phyloP scores from a whole-genome alignment of 1,140 invertebrate genomes.

The Sycobia sp. region DNA sequence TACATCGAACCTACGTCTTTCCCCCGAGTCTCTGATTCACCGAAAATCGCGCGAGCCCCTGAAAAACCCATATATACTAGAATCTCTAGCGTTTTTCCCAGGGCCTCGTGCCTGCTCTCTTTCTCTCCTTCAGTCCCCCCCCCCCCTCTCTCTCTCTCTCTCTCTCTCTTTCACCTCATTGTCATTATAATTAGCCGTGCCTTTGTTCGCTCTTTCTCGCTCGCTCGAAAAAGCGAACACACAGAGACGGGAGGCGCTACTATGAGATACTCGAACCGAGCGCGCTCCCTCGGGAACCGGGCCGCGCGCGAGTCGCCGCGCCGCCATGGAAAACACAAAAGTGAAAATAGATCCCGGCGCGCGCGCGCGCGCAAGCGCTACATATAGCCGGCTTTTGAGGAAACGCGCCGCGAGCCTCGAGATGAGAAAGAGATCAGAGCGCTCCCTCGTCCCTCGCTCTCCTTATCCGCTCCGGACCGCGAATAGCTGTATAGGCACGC shows the following conservation, averaged over 20 bases:
- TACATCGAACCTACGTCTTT: too few species aligned
- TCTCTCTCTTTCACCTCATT: too few species aligned
- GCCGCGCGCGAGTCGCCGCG: too few species aligned
- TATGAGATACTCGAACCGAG: slow-evolving; percentile 49
- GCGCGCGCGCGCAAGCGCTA: too few species aligned
- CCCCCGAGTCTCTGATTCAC: too few species aligned
- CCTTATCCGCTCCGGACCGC: neutral
- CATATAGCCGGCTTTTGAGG: too few species aligned
- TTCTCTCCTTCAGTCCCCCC: too few species aligned
- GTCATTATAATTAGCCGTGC: slow-evolving; percentile 60
- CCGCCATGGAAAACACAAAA: slow-evolving; percentile 53
- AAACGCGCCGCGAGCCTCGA: slow-evolving; percentile 23
- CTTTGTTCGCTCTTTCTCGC: slow-evolving; percentile 53
- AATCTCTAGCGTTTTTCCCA: slow-evolving; percentile 25
- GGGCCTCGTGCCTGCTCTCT: slow-evolving; percentile 48
- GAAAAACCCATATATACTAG: too few species aligned
- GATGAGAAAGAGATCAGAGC: too few species aligned
- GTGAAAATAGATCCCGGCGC: slow-evolving; percentile 49
- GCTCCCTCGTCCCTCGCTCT: too few species aligned
- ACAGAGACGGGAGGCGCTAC: slow-evolving; percentile 40
- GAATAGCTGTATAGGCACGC: neutral
- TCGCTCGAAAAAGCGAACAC: slow-evolving; percentile 54
- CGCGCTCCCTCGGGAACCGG: slow-evolving; percentile 55
- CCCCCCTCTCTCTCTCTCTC: too few species aligned
- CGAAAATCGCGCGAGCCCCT: too few species aligned